Conservation (phyloP, 2,888 invertebrate species). For the Hyalella azteca region DNA sequence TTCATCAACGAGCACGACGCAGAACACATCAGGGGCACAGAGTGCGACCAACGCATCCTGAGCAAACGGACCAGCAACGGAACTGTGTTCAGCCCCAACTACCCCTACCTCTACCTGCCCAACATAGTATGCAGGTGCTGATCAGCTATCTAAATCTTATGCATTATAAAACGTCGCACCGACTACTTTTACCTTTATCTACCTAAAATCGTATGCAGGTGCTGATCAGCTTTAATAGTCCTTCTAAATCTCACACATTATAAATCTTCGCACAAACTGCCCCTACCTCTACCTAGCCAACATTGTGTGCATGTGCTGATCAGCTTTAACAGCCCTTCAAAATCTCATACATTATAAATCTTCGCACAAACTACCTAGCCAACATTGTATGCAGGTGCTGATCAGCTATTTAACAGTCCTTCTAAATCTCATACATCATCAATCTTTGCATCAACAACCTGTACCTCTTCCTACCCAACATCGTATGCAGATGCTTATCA, state of each 20-base stretch:
- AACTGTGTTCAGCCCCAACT: slow-evolving; percentile 93
- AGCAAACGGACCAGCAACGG: slow-evolving; percentile 92
- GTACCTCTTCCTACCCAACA: slow-evolving; percentile 91
- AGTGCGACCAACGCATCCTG: slow-evolving; percentile 97
- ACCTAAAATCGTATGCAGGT: slow-evolving; percentile 91
- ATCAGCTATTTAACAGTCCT: too few relatives aligned
- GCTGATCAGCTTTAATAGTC: too few relatives aligned
- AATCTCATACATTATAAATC: too few relatives aligned
- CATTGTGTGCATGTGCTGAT: slow-evolving; percentile 87
- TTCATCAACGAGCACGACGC: slow-evolving; percentile 92
- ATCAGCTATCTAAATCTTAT: too few relatives aligned
- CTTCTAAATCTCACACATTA: too few relatives aligned
- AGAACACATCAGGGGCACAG: slow-evolving; percentile 93
- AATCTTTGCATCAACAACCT: slow-evolving; percentile 98
- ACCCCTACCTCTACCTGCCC: slow-evolving; percentile 91
- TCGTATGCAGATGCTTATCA: slow-evolving; percentile 87
- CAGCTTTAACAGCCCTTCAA: too few relatives aligned
- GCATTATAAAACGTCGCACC: too few relatives aligned
- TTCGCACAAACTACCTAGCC: slow-evolving; percentile 94
- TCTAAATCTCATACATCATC: too few relatives aligned
- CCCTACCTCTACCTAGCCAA: slow-evolving; percentile 94
- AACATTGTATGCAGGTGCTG: slow-evolving; percentile 92
- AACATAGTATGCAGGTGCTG: slow-evolving; percentile 92
- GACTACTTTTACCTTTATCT: slow-evolving; percentile 95
- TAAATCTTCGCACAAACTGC: slow-evolving; percentile 96